Conservation (phyloP, 2,113 vertebrate genomes). For the Stegostoma tigrinum region DNA sequence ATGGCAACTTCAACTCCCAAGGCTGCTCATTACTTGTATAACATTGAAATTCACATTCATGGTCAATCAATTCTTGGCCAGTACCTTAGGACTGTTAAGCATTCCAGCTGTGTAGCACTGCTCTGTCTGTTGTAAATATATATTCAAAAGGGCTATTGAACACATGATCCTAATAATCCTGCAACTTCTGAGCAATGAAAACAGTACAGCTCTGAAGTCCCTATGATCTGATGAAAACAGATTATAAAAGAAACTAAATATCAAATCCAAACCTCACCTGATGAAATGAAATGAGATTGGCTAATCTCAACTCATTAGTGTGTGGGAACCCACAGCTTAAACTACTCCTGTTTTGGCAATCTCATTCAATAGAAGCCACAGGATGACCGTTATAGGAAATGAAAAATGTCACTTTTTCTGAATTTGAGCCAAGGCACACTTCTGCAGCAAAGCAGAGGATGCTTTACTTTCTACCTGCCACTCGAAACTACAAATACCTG, state of each 20-base stretch:
- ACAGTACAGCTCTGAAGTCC: not conserved
- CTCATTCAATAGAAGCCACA: not conserved
- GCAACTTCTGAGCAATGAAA: not conserved
- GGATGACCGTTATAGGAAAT: not conserved
- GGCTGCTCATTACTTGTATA: not conserved
- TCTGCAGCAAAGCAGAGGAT: not conserved
- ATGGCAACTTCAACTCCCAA: not conserved
- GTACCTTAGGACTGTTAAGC: not conserved
- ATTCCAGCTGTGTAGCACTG: not conserved
- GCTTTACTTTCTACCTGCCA: not conserved
- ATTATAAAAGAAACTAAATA: not conserved
- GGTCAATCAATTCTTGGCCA: constrained; percentile 1
- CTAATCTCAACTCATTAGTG: not conserved
- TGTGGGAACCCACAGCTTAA: not conserved
- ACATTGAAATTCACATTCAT: too few species aligned
- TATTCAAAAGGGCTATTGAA: not conserved
- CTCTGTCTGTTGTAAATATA: not conserved
- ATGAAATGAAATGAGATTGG: not conserved
- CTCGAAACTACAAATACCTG: not conserved
- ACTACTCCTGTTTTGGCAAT: not conserved
- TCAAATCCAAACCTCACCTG: not conserved
- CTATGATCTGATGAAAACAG: not conserved
- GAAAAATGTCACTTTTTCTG: not conserved
- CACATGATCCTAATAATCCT: not conserved
- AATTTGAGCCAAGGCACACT: not conserved